Evolutionary conservation across 2,113 vertebrate species (phyloP), one percentile per base, ranked within the genome.

Genomic region (Gallinago undulata): DNA sequence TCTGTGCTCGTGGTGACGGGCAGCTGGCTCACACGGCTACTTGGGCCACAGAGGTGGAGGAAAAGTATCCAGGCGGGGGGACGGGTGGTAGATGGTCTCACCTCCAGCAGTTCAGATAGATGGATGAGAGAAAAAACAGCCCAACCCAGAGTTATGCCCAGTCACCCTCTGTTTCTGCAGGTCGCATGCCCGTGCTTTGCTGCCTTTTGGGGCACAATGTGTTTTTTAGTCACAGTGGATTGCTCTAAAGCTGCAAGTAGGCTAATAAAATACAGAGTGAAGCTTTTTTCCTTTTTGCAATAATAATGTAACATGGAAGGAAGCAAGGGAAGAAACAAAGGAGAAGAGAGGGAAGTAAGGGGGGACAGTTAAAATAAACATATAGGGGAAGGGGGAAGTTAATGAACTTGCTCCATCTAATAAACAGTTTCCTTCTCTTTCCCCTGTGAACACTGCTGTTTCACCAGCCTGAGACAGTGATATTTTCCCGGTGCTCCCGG

Each of bases 351-450:
- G 63, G 35, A 92, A 90, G 60, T 62, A 72, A 78, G 21, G 80
- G 55, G 30, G 55, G 27, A 91, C 35, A 68, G 87, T 81, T 93
- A 93, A 95, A 93, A 89, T 73, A 96, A 95, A 90, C 84, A 85
- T 15, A 70, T 47, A 93, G 25, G 19, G 77, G 63, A 92, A 80
- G 67, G 37, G 90, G 76, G 45, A 95, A 87, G 82, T 86, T 90
- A 94, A 96, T 94, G 78, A 97, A 72, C 80, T 84, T 84, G 57
- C 41, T 69, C 37, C 2, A 0, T 69, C 91, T 82, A 95, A 96
- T 89, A 91, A 93, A 92, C 62, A 37, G 55, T 87, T 93, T 95
- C 92, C 41, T 93, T 91, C 86, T 92, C 51, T 80, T 30, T 37
- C 35, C 4, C 1, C 60, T 13, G 37, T 75, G 73, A 96, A 64